Evolutionary conservation across 2,797 vertebrate genomes (phyloP).

Genomic region (Natrix natrix): DNA sequence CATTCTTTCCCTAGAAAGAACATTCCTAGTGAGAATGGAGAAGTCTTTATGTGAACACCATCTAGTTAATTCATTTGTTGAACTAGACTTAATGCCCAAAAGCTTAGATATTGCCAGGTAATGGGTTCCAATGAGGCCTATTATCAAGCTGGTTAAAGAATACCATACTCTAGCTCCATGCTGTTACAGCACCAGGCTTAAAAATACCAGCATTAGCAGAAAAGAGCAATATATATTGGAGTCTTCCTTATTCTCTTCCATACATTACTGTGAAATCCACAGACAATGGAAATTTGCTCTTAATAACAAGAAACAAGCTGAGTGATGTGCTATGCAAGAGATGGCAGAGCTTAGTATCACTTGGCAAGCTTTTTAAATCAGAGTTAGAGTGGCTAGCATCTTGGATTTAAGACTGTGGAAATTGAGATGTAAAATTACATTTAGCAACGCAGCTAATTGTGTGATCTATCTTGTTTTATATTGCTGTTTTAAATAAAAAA

Average conservation of each 20-base stretch:
- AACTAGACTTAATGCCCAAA: not conserved
- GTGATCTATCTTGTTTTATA: not conserved
- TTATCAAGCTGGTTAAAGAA: not conserved
- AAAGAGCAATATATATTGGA: not conserved
- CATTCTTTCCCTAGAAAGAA: not conserved
- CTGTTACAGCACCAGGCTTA: too few species aligned
- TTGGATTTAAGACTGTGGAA: not conserved
- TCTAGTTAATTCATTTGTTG: not conserved
- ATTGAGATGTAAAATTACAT: not conserved
- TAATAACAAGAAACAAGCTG: not conserved
- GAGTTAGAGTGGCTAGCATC: not conserved
- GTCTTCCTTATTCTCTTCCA: not conserved
- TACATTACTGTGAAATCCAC: not conserved
- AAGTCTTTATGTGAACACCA: not conserved
- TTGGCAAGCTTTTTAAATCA: not conserved
- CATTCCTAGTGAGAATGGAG: not conserved
- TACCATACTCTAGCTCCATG: not conserved
- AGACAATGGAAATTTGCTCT: not conserved
- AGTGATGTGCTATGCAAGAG: not conserved
- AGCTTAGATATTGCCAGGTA: not conserved
- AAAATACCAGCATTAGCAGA: not conserved
- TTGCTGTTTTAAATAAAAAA: not conserved
- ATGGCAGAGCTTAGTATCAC: not conserved
- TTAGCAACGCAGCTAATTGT: not conserved
- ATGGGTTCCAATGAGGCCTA: not conserved